Percentiles rank a stretch among this genome's conserved stretches.
Conservation (phyloP, 2,888 invertebrate species). For the Nematopogon swammerdamellus region DNA sequence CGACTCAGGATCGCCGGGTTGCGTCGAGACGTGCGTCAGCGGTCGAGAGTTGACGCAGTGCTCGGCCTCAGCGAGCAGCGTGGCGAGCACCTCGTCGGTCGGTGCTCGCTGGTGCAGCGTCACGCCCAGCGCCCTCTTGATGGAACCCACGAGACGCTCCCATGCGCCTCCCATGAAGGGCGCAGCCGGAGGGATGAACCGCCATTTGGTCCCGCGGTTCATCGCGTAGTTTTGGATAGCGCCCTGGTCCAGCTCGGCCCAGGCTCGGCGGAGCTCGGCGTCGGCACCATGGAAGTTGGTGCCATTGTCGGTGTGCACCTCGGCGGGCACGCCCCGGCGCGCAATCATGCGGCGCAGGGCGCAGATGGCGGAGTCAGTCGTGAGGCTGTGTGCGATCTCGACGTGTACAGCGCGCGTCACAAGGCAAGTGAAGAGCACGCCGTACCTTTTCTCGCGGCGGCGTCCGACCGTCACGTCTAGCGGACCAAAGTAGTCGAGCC, state of each 20-base stretch:
- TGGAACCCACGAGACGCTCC: neutral
- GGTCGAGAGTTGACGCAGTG: slow-evolving; percentile 9
- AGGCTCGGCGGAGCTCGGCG: neutral
- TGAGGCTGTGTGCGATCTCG: slow-evolving; percentile 2
- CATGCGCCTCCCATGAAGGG: slow-evolving; percentile 1
- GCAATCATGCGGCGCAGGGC: slow-evolving; percentile 4
- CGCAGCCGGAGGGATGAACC: neutral
- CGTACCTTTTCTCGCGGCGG: slow-evolving; percentile 2
- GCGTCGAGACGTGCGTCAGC: slow-evolving; percentile 9
- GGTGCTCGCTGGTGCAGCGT: slow-evolving; percentile 1
- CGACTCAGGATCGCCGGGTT: slow-evolving; percentile 11
- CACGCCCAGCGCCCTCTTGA: neutral
- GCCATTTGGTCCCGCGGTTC: neutral
- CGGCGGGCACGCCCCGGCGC: slow-evolving; percentile 3
- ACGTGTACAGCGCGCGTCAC: slow-evolving; percentile 2
- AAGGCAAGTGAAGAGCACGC: slow-evolving; percentile 1
- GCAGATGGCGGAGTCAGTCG: slow-evolving; percentile 5
- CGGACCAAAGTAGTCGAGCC: slow-evolving; percentile 7
- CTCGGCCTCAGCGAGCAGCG: slow-evolving; percentile 10
- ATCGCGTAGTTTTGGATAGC: neutral
- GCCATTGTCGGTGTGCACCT: slow-evolving; percentile 4
- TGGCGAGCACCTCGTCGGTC: slow-evolving; percentile 9
- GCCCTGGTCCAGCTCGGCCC: neutral
- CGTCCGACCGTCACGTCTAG: slow-evolving; percentile 3
- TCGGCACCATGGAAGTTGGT: slow-evolving; percentile 6